Evolutionary conservation across 2,113 vertebrate genomes (phyloP), one percentile per base, ranked within the genome.

Genomic region (Phaethornis superciliosus): DNA sequence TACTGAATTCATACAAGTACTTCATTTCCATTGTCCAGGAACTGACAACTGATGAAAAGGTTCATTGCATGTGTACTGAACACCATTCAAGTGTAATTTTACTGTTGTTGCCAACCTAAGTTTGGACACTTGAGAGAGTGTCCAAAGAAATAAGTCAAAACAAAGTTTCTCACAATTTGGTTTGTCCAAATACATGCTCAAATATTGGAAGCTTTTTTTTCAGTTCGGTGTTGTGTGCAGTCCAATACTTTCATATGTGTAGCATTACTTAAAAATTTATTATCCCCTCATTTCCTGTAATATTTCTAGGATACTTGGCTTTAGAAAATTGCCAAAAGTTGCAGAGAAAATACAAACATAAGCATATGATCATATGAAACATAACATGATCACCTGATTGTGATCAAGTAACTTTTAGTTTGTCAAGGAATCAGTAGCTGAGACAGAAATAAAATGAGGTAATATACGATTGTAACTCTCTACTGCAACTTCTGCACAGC

Each of bases 21-120:
- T 87, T 14, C 62, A 55, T 92, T 92, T 95, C 88, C 19, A 21
- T 63, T 87, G 26, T 35, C 55, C 77, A 78, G 51, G 85, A 94
- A 42, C 32, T 71, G 69, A 69, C 47, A 94, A 6, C 26, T 80
- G 42, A 84, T 89, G 70, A 82, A 95, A 95, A 92, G 23, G 15
- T 89, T 68, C 28, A 40, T 27, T 96, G 93, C 94, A 63, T 40
- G 63, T 69, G 46, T n/a, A 69, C 7, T n/a, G 20, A 85, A 46
- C 15, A 62, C 23, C 18, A 42, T 30, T 49, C 63, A 74, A 81
- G 42, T 80, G 12, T 71, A n/a, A 55, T 65, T 95, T 95, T 52
- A 65, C 30, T 81, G n/a, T 35, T 44, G 7, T 12, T 94, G 27
- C 46, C 81, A 92, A 22, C 27, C 4, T 85, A 83, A 79, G 30